Evolutionary conservation across 2,888 invertebrate genomes (phyloP).

Genomic region (Gortyna flavago): DNA sequence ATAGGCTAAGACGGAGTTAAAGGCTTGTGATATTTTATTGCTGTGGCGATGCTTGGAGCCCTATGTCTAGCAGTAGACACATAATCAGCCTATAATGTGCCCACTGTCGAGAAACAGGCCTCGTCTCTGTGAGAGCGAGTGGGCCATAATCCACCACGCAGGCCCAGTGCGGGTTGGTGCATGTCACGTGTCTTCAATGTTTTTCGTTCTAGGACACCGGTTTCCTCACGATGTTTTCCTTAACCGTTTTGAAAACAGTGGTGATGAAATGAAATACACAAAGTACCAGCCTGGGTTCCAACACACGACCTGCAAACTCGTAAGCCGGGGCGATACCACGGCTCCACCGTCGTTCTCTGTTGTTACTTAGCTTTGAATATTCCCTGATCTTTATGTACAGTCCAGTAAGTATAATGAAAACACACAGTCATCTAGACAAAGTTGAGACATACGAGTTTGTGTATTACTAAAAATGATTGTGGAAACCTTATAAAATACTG

Average conservation of each 20-base stretch:
- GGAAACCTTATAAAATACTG: constrained; percentile 66
- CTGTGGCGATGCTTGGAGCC: no score
- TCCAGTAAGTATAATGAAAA: constrained; percentile 65
- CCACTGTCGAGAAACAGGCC: no score
- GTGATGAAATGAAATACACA: background rate
- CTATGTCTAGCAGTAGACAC: no score
- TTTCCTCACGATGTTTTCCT: background rate
- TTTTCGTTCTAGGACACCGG: background rate
- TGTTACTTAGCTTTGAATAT: background rate
- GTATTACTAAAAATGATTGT: constrained; percentile 78
- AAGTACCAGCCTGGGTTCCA: no score
- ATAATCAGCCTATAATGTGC: no score
- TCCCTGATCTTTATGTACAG: background rate
- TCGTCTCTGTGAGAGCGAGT: no score
- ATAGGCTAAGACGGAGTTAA: background rate
- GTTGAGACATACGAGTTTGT: constrained; percentile 71
- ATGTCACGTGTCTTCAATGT: no score
- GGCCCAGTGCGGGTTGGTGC: no score
- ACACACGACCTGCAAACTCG: no score
- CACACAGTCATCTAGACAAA: constrained; percentile 67
- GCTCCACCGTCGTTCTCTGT: background rate
- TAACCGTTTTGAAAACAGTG: background rate
- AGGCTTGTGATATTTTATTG: background rate
- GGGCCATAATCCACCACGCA: no score
- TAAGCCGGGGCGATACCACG: background rate